A percentile compares a stretch with the other conserved stretches of the same genome.
phyloP scores from a whole-genome alignment of 2,888 invertebrate species.

The Coronaproctus castanopsis region DNA sequence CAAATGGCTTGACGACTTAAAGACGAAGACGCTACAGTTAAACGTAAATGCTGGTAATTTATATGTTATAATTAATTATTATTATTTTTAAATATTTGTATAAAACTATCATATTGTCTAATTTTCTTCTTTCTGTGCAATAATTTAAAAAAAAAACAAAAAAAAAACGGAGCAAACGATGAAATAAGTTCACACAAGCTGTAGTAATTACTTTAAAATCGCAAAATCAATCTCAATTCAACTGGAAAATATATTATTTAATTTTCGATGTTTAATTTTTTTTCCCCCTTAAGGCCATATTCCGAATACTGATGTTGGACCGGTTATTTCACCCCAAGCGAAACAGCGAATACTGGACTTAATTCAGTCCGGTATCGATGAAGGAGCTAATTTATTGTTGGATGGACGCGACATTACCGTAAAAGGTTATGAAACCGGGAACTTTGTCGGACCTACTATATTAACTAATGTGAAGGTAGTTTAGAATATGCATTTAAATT shows the following conservation, averaged over 20 bases:
- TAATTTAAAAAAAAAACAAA: too few species aligned
- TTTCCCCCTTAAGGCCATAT: constrained; percentile 36
- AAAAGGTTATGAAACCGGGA: constrained; percentile 79
- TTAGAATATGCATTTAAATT: too few species aligned
- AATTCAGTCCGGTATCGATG: constrained; percentile 59
- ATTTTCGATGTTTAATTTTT: background rate
- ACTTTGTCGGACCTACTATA: constrained; percentile 94
- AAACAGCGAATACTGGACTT: constrained; percentile 63
- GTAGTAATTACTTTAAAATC: too few species aligned
- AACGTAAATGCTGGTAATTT: constrained; percentile 64
- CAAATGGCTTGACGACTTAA: constrained; percentile 84
- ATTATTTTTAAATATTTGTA: constrained; percentile 1
- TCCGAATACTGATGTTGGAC: constrained; percentile 65
- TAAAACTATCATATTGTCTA: background rate
- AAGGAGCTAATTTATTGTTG: constrained; percentile 69
- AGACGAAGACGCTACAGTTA: constrained; percentile 54
- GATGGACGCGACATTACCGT: constrained; percentile 75
- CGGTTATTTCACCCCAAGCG: constrained; percentile 81
- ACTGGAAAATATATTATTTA: background rate
- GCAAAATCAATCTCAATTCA: too few species aligned
- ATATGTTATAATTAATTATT: background rate
- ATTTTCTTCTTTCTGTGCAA: constrained; percentile 3
- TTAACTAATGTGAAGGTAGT: constrained; percentile 55
- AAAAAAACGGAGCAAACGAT: too few species aligned
- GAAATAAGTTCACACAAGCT: too few species aligned